These are phyloP conservation scores for Phaedon cochleariae DNA, from an alignment of 2,888 invertebrate genomes.

Conservation along the genomic window DNA sequence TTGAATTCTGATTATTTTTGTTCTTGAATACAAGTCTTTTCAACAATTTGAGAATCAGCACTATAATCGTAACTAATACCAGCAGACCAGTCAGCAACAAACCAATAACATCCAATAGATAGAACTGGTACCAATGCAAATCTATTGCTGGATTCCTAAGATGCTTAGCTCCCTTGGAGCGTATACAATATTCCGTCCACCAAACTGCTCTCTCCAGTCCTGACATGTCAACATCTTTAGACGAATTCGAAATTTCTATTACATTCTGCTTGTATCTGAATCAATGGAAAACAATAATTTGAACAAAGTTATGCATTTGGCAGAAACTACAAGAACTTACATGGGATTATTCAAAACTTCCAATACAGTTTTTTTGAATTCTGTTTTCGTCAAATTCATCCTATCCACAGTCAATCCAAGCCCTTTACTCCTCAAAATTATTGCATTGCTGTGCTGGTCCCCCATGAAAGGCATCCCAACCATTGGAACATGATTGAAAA, in stretches of 20 bases:
- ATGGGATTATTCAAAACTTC: slow-evolving; percentile 48
- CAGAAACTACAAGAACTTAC: slow-evolving; percentile 36
- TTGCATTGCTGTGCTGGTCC: slow-evolving; percentile 49
- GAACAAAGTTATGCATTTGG: not conserved
- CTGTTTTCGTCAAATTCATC: slow-evolving; percentile 37
- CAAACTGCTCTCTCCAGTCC: slow-evolving; percentile 50
- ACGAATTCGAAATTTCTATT: slow-evolving; percentile 30
- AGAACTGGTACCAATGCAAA: slow-evolving; percentile 44
- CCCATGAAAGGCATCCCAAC: slow-evolving; percentile 58
- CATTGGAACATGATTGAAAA: slow-evolving; percentile 57
- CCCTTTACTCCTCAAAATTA: slow-evolving; percentile 40
- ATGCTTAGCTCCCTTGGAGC: slow-evolving; percentile 47
- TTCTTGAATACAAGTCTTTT: not conserved
- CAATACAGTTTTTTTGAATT: slow-evolving; percentile 42
- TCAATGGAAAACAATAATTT: slow-evolving; percentile 9
- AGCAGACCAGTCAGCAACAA: slow-evolving; percentile 19
- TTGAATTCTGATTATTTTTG: not conserved
- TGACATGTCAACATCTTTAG: slow-evolving; percentile 43
- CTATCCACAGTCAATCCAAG: slow-evolving; percentile 41
- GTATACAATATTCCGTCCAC: slow-evolving; percentile 52
- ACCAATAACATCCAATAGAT: slow-evolving; percentile 46
- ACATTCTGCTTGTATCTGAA: slow-evolving; percentile 46
- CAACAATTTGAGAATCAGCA: slow-evolving; percentile 2
- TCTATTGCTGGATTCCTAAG: slow-evolving; percentile 38
- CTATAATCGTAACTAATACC: not conserved